phyloP scores from a whole-genome alignment of 2,888 invertebrate species.

The Sesia apiformis region DNA sequence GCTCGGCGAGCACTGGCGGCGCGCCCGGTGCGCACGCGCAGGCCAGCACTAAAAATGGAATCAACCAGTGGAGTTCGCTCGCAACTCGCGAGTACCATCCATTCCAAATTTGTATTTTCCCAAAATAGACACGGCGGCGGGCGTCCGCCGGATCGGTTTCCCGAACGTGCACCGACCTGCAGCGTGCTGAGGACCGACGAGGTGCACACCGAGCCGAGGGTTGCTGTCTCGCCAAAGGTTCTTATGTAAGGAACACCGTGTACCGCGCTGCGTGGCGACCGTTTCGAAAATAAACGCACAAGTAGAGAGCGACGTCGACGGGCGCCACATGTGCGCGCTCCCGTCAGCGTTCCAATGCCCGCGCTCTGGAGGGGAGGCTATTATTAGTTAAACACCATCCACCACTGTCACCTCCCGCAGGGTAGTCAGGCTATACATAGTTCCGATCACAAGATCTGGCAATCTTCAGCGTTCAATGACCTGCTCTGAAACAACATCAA shows the following conservation, averaged over 20 bases:
- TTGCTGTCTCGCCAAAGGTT: slow-evolving; percentile 27
- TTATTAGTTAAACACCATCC: slow-evolving; percentile 70
- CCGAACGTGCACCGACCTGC: slow-evolving; percentile 67
- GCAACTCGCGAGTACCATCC: slow-evolving; percentile 71
- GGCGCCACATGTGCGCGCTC: slow-evolving; percentile 67
- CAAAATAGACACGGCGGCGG: slow-evolving; percentile 78
- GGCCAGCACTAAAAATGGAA: slow-evolving; percentile 74
- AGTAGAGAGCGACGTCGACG: slow-evolving; percentile 42
- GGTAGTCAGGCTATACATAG: slow-evolving; percentile 71
- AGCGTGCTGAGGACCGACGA: slow-evolving; percentile 43
- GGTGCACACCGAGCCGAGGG: slow-evolving; percentile 33
- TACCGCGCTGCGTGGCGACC: slow-evolving; percentile 69
- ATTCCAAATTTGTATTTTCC: slow-evolving; percentile 89
- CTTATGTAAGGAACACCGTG: slow-evolving; percentile 61
- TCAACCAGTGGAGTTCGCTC: slow-evolving; percentile 69
- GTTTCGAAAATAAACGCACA: slow-evolving; percentile 67
- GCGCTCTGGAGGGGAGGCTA: slow-evolving; percentile 71
- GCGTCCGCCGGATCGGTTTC: slow-evolving; percentile 72
- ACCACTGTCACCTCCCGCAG: slow-evolving; percentile 74
- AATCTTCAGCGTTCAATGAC: slow-evolving; percentile 68
- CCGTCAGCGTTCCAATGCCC: slow-evolving; percentile 51
- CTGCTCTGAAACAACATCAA: slow-evolving; percentile 46
- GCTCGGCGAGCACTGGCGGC: slow-evolving; percentile 64
- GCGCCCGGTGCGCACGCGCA: slow-evolving; percentile 67
- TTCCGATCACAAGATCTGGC: slow-evolving; percentile 64